Base-by-base conservation (phyloP, 2,797 vertebrate genomes). In the Eospalax fontanierii region DNA sequence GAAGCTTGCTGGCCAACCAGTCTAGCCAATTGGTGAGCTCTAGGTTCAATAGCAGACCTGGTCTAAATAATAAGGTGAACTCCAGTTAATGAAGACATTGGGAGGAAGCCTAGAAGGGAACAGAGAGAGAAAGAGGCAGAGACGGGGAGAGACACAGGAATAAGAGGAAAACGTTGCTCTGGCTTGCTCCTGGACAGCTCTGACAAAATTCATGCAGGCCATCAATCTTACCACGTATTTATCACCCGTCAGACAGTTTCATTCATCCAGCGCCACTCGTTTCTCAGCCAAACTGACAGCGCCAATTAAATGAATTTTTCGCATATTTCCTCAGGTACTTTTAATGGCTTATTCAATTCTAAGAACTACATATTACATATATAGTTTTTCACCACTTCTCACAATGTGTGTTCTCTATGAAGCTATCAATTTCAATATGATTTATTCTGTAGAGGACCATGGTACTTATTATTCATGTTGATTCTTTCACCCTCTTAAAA, bases 341-440 rank as follows among this genome's bases (percentile, higher is more conserved):
- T 82, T 87, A 91, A 94, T 91, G 70, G 38, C 92, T 95, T 86
- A 83, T 93, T 90, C 96, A 96, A 96, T 89, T 82, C 74, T 73
- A 71, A 6, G 15, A 93, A 78, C 24, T 86, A 68, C 59, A 50
- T 94, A 92, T 82, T 92, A 15, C 50, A 70, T 82, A 38, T 61
- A 78, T 2, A 68, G n/a, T 40, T 50, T 83, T 92, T 66, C 16
- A n/a, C 76, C 40, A 54, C 11, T 82, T 74, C 50, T 89, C 33
- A 54, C 66, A 91, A 24, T 70, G 85, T 90, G 26, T 75, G 73
- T 93, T 95, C 4, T 40, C 66, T 38, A 75, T 14, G n/a, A 87
- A 95, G 38, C 91, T 63, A 66, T 87, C 33, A 87, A 65, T 80
- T 71, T 89, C 59, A 80, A 65, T 4, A 87, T 54, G 61, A 87